These are phyloP conservation scores for Mastigias papua DNA, from an alignment of 30 jellyfish, hydroid and myxozoan species.

Conservation along the genomic window DNA sequence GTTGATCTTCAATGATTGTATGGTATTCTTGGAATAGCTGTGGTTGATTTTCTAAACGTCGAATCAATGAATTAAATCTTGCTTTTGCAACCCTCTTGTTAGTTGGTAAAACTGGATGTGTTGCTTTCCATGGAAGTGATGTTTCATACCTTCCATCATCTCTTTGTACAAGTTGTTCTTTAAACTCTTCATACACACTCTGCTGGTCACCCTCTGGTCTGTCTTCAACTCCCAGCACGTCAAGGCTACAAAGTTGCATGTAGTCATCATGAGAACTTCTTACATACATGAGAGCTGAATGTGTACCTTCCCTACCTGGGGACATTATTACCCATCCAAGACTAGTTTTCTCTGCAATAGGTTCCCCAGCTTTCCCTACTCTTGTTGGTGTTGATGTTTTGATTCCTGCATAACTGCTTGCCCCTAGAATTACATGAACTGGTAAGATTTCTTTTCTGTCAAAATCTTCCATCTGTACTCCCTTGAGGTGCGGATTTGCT, in stretches of 20 bases:
- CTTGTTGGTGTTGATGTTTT: constrained; percentile 69
- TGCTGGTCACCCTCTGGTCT: constrained; percentile 73
- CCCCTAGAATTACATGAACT: constrained; percentile 60
- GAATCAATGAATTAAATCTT: constrained; percentile 37
- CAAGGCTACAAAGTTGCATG: constrained; percentile 71
- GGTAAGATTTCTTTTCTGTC: constrained; percentile 47
- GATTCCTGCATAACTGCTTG: constrained; percentile 59
- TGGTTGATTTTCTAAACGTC: constrained; percentile 54
- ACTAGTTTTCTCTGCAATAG: constrained; percentile 80
- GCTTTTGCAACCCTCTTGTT: constrained; percentile 57
- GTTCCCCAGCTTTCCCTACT: constrained; percentile 71
- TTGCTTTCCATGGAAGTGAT: constrained; percentile 44
- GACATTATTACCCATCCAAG: constrained; percentile 92
- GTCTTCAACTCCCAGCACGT: constrained; percentile 80
- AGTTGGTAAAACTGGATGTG: constrained; percentile 27
- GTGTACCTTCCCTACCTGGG: constrained; percentile 45
- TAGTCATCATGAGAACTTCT: constrained; percentile 69
- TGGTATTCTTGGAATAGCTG: constrained; percentile 57
- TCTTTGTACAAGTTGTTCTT: constrained; percentile 63
- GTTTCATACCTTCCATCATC: constrained; percentile 64
- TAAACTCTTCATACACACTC: constrained; percentile 70
- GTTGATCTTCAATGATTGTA: no score
- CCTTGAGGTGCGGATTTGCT: constrained; percentile 68
- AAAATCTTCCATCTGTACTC: constrained; percentile 62
- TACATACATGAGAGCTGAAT: constrained; percentile 42